Evolutionary conservation across 2,113 vertebrate species (phyloP).

Genomic region (Eolophus roseicapilla): DNA sequence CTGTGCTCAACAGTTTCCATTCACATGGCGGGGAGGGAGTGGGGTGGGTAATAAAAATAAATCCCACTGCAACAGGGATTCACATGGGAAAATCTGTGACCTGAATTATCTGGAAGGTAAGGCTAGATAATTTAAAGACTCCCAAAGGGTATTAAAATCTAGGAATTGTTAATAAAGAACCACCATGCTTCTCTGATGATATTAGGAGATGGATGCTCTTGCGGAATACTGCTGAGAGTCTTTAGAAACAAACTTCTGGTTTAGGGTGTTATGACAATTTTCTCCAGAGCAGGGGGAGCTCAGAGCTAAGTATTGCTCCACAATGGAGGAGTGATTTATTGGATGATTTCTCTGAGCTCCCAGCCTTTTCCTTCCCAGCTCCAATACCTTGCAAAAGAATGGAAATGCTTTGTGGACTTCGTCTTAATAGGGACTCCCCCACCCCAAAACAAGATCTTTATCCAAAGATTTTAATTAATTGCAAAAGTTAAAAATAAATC

Average conservation of each 20-base stretch:
- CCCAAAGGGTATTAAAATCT: not conserved
- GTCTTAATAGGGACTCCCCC: constrained; percentile 50
- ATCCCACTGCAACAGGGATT: not conserved
- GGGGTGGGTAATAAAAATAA: not conserved
- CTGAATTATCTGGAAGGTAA: not conserved
- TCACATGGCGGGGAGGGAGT: not conserved
- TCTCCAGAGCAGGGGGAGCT: not conserved
- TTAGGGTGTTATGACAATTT: not conserved
- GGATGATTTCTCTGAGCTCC: not conserved
- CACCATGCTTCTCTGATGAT: fast-evolving
- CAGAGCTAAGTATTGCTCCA: not conserved
- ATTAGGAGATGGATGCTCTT: fast-evolving
- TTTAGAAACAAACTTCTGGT: not conserved
- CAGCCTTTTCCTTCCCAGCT: not conserved
- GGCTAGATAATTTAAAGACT: not conserved
- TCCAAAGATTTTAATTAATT: constrained; percentile 80
- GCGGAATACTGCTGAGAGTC: not conserved
- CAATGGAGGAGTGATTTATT: not conserved
- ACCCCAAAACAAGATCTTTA: constrained; percentile 74
- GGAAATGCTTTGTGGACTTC: constrained; percentile 38
- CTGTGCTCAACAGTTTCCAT: not conserved
- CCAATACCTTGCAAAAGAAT: not conserved
- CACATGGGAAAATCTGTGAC: not conserved
- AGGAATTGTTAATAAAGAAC: not conserved
- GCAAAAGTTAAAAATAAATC: constrained; percentile 77